Conservation (phyloP, 2,797 vertebrate species). For the Sebastes dallii region DNA sequence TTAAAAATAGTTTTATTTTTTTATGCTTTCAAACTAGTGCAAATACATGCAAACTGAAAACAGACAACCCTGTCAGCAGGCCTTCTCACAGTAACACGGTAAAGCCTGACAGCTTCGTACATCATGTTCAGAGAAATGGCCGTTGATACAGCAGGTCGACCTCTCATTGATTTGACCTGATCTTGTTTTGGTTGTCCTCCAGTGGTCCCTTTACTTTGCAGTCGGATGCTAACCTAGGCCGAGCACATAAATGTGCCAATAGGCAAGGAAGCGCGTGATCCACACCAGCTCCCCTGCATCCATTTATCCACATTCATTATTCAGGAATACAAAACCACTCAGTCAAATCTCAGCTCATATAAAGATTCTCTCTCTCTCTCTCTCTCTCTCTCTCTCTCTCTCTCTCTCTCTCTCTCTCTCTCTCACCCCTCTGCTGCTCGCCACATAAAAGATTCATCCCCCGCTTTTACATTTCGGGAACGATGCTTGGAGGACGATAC, state of each 20-base stretch:
- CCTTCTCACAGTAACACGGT: slow-evolving; percentile 15
- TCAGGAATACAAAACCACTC: slow-evolving; percentile 78
- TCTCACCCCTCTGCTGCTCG: slow-evolving; percentile 29
- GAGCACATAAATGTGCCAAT: slow-evolving; percentile 31
- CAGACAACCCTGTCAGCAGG: slow-evolving; percentile 43
- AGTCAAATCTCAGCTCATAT: slow-evolving; percentile 70
- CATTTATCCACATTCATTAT: slow-evolving; percentile 79
- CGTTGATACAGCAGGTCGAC: not conserved
- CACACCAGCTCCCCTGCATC: slow-evolving; percentile 54
- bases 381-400: slow-evolving; percentile 50
- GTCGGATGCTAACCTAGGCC: slow-evolving; percentile 16
- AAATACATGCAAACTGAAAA: slow-evolving; percentile 81
- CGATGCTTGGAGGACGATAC: slow-evolving; percentile 24
- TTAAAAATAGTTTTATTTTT: slow-evolving; percentile 72
- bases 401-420: slow-evolving; percentile 50
- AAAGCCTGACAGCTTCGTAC: slow-evolving; percentile 25
- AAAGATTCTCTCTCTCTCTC: slow-evolving; percentile 57
- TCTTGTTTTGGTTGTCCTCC: slow-evolving; percentile 37
- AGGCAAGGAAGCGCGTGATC: slow-evolving; percentile 35
- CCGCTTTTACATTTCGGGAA: slow-evolving; percentile 26
- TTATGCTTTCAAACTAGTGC: slow-evolving; percentile 74
- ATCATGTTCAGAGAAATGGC: slow-evolving; percentile 19
- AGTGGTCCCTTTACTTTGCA: slow-evolving; percentile 19
- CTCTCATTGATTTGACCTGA: slow-evolving; percentile 8
- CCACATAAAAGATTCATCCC: slow-evolving; percentile 66